Percentiles rank a stretch among this genome's conserved stretches.
These are phyloP conservation scores for Eulemur mongoz DNA, from an alignment of 2,797 vertebrate species.

Conservation along the genomic window DNA sequence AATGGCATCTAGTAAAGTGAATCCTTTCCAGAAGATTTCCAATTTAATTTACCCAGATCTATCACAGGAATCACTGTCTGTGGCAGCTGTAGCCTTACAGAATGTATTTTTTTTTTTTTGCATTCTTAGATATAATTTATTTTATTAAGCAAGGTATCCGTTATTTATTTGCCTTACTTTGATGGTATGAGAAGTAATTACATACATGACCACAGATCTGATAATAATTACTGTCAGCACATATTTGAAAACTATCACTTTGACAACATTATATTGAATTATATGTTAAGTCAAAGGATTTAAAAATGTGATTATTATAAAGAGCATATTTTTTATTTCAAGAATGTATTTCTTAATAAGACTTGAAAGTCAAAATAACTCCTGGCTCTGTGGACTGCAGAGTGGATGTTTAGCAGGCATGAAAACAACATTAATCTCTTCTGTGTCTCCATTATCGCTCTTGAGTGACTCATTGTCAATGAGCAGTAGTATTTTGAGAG, in stretches of 20 bases:
- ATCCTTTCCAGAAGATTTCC: not conserved
- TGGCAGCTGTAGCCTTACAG: not conserved
- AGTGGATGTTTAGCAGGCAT: not conserved
- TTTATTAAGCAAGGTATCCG: not conserved
- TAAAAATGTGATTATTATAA: not conserved
- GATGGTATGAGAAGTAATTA: not conserved
- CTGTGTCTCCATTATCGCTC: not conserved
- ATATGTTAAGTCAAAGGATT: not conserved
- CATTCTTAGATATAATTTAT: not conserved
- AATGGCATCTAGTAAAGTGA: not conserved
- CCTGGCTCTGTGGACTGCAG: not conserved
- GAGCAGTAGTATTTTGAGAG: not conserved
- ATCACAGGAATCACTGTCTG: not conserved
- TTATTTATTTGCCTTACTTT: not conserved
- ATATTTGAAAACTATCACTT: slow-evolving; percentile 4
- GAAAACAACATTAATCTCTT: not conserved
- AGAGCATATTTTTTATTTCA: not conserved
- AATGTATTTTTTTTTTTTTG: not conserved
- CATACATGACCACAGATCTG: not conserved
- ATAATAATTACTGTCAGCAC: not conserved
- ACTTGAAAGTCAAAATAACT: not conserved
- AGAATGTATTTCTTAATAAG: not conserved
- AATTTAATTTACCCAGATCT: not conserved
- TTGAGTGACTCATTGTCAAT: not conserved
- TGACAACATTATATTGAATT: not conserved